Evolutionary conservation across 1,140 invertebrate species (phyloP).

Genomic region (Mizuhopecten yessoensis): DNA sequence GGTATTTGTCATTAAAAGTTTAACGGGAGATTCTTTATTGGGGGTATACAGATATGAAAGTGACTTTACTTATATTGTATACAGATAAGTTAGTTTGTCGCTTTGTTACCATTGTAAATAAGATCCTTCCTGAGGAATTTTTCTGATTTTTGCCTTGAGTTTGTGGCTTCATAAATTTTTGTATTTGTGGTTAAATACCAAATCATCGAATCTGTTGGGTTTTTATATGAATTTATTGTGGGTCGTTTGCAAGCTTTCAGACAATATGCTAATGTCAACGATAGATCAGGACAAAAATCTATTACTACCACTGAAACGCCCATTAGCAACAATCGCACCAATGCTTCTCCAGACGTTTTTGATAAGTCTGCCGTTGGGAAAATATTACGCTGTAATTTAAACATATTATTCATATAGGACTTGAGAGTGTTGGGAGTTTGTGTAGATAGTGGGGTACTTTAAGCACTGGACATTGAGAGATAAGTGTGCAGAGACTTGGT

Average conservation of each 20-base stretch:
- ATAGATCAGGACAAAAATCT: neutral
- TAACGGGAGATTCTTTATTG: neutral
- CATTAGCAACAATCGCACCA: conserved; percentile 22
- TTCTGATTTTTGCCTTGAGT: neutral
- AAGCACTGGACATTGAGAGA: neutral
- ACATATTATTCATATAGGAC: conserved; percentile 26
- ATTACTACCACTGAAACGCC: conserved; percentile 16
- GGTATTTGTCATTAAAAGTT: neutral
- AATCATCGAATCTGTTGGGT: neutral
- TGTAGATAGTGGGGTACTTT: neutral
- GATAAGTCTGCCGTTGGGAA: neutral
- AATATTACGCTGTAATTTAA: conserved; percentile 31
- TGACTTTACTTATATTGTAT: neutral
- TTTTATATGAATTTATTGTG: neutral
- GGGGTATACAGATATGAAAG: neutral
- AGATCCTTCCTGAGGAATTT: neutral
- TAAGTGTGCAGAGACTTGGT: neutral
- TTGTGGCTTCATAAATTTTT: too few species aligned
- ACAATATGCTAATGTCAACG: neutral
- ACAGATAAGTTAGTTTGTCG: neutral
- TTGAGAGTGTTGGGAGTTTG: neutral
- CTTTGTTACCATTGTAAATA: neutral
- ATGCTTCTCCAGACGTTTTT: conserved; percentile 10
- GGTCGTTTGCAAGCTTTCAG: conserved; percentile 18
- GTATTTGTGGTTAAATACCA: conserved; percentile 22